Evolutionary conservation across 1,140 invertebrate species (phyloP), one percentile per base, ranked within the genome.

Genomic region (Mizuhopecten yessoensis): DNA sequence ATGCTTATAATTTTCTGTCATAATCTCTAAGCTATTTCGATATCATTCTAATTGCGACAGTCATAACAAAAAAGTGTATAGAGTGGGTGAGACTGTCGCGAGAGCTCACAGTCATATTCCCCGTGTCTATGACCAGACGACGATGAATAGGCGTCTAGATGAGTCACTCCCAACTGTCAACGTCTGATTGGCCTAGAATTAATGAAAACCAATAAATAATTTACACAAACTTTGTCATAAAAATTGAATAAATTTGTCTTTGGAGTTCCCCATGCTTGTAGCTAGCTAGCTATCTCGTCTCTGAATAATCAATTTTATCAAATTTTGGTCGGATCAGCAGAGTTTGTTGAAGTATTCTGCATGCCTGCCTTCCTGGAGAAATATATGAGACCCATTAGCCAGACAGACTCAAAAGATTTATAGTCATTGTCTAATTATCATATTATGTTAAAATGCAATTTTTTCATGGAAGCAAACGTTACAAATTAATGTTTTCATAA

Each of bases 191-290:
- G 57, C 23, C n/a, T 5, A n/a, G n/a, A 75, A 75, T 75, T 75
- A 75, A 75, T 75, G 57, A 75, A 75, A 29, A n/a, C 23, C n/a
- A 75, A 75, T 75, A 75, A 75, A 75, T 75, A 75, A 75, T 75
- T 75, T 75, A 75, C 57, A 75, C 57, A 75, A 75, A 75, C 9
- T 75, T 75, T 75, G 57, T 75, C 57, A 75, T 75, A 75, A 75
- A 75, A 75, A 75, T 75, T 75, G 57, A 75, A 75, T 75, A 75
- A 75, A 75, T 75, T 75, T 75, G 57, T 75, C 57, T 75, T 75
- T 75, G 57, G 57, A 75, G 42, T 45, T 45, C 17, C 42, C 13
- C 36, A 13, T 5, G 36, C 36, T 7, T 39, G 36, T 45, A 45
- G 42, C 42, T 45, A 45, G 57, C 57, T 75, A n/a, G 57, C 57